Evolutionary conservation across 1,140 invertebrate genomes (phyloP).

Genomic region (Habropoda laboriosa): DNA sequence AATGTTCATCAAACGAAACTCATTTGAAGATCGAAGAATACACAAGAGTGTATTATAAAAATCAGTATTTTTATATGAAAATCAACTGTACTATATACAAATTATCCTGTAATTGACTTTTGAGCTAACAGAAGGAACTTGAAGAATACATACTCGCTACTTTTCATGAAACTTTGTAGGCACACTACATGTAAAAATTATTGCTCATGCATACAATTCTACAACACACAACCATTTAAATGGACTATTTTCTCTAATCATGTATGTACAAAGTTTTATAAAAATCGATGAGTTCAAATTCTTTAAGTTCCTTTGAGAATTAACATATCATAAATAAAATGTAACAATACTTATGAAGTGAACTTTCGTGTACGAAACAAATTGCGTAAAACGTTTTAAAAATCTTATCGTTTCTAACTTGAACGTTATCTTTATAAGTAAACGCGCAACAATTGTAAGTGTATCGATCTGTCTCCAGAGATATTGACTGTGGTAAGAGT

Average conservation of each 20-base stretch:
- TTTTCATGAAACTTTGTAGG: slow-evolving; percentile 5
- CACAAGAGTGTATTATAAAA: background rate
- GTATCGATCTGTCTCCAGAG: slow-evolving; percentile 23
- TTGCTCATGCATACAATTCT: background rate
- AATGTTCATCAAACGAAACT: background rate
- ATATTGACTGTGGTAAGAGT: slow-evolving; percentile 45
- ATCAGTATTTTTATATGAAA: slow-evolving; percentile 45
- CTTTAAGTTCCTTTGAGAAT: background rate
- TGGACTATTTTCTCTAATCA: background rate
- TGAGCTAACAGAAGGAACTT: background rate
- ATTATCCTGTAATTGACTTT: slow-evolving; percentile 21
- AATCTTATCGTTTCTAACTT: slow-evolving; percentile 16
- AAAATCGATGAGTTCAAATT: background rate
- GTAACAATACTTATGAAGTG: slow-evolving; percentile 21
- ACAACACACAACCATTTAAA: background rate
- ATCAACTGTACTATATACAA: slow-evolving; percentile 25
- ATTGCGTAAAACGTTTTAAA: slow-evolving; percentile 5
- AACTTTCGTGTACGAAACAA: slow-evolving; percentile 15
- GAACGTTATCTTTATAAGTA: slow-evolving; percentile 1
- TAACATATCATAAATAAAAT: slow-evolving; percentile 31
- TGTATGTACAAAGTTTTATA: background rate
- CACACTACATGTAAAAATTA: background rate
- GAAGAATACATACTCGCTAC: background rate
- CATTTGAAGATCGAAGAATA: slow-evolving; percentile 1
- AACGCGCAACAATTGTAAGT: slow-evolving; percentile 32